phyloP scores from a whole-genome alignment of 64 coral and sea anemone genomes.

The Dendronephthya gigantea region DNA sequence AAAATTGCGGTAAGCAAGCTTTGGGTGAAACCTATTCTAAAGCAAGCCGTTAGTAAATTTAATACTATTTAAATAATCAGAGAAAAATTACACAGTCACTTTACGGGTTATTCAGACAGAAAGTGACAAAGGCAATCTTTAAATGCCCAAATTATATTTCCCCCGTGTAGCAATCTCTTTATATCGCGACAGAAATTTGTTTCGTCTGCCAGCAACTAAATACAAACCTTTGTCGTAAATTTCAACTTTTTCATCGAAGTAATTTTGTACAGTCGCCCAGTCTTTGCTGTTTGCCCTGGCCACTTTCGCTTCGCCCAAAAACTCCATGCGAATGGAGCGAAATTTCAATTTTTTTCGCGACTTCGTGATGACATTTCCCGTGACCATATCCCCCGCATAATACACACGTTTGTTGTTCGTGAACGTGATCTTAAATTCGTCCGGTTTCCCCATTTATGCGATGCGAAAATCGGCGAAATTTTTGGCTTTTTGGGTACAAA shows the following conservation, averaged over 20 bases:
- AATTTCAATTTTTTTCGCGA: slow-evolving; percentile 7
- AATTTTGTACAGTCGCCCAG: not conserved
- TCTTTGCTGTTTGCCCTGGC: not conserved
- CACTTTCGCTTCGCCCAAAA: not conserved
- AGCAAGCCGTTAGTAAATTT: no score
- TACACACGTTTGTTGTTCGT: not conserved
- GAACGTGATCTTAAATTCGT: not conserved
- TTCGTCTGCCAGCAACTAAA: no score
- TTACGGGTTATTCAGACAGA: no score
- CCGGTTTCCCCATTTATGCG: not conserved
- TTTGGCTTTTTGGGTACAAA: not conserved
- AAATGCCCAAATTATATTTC: no score
- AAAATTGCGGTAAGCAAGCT: no score
- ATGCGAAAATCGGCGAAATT: not conserved
- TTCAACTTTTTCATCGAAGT: slow-evolving; percentile 6
- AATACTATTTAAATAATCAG: no score
- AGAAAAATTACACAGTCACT: no score
- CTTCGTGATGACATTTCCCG: not conserved
- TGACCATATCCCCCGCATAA: slow-evolving; percentile 6
- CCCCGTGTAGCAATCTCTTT: not conserved
- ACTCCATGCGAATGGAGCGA: not conserved
- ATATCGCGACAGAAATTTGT: no score
- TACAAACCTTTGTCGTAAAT: not conserved
- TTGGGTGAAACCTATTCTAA: no score
- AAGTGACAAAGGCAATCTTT: no score